These are phyloP conservation scores for Acleris cristana DNA, from an alignment of 2,888 invertebrate species.

Conservation along the genomic window DNA sequence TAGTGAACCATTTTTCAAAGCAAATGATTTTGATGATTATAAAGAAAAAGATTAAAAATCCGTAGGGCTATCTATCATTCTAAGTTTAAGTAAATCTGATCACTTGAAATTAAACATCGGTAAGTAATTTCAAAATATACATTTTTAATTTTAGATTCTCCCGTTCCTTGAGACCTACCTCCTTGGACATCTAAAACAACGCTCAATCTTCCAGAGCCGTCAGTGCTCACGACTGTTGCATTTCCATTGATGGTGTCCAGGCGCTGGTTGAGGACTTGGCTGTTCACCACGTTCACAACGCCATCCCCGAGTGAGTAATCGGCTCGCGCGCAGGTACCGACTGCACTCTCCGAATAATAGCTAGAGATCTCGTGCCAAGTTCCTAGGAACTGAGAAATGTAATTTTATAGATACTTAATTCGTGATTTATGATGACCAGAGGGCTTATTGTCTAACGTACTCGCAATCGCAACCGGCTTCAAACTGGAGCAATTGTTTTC, in stretches of 20 bases:
- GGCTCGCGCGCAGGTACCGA: conserved; percentile 60
- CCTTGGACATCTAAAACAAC: conserved; percentile 83
- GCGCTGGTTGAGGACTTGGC: conserved; percentile 56
- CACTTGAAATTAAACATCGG: too few species aligned
- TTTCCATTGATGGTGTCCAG: conserved; percentile 54
- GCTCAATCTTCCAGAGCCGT: conserved; percentile 82
- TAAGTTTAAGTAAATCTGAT: too few species aligned
- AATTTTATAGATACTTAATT: not conserved
- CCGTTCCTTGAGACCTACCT: conserved; percentile 46
- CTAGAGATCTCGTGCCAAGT: conserved; percentile 63
- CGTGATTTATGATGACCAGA: not conserved
- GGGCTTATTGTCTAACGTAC: too few species aligned
- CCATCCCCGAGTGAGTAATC: conserved; percentile 48
- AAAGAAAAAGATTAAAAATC: too few species aligned
- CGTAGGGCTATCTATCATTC: too few species aligned
- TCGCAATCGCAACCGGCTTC: too few species aligned
- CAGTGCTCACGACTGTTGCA: conserved; percentile 74
- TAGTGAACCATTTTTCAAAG: too few species aligned
- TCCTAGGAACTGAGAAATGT: conserved; percentile 50
- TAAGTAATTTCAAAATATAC: too few species aligned
- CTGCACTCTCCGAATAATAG: conserved; percentile 59
- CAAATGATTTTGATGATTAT: too few species aligned
- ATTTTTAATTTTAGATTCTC: too few species aligned
- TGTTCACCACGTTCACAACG: conserved; percentile 55
- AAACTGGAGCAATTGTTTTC: too few species aligned